Conservation (phyloP, 1,140 invertebrate species). For the Stegodyphus mimosarum region DNA sequence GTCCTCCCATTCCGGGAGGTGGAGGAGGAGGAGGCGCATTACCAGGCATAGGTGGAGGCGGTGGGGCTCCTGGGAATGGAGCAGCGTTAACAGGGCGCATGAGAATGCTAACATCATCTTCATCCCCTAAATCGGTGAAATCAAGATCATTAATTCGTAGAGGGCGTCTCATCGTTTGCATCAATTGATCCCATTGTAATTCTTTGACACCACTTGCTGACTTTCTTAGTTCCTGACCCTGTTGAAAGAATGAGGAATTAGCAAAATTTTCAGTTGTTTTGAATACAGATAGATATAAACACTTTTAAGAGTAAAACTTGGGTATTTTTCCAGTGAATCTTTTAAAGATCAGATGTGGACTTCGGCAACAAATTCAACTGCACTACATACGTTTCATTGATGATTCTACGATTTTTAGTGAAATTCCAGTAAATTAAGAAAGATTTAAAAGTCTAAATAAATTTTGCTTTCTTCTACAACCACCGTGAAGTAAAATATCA, state of each 20-base stretch:
- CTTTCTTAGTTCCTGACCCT: conserved; percentile 39
- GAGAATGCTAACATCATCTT: conserved; percentile 73
- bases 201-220: conserved; percentile 67
- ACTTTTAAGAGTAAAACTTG: too few relatives aligned
- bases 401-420: too few relatives aligned
- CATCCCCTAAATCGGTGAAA: conserved; percentile 88
- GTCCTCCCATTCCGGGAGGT: conserved; percentile 65
- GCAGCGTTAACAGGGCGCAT: conserved; percentile 44
- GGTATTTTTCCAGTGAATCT: too few relatives aligned
- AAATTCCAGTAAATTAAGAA: too few relatives aligned
- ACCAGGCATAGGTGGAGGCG: conserved; percentile 64
- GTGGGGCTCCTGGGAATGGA: conserved; percentile 59
- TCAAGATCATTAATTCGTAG: conserved; percentile 94
- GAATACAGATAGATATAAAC: too few relatives aligned
- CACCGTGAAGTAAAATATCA: too few relatives aligned
- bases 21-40: conserved; percentile 66
- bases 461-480: too few relatives aligned
- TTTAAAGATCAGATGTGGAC: too few relatives aligned
- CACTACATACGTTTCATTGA: too few relatives aligned
- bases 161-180: conserved; percentile 82
- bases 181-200: conserved; percentile 92
- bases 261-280: too few relatives aligned
- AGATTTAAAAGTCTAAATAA: too few relatives aligned
- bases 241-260: not conserved
- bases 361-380: too few relatives aligned